Evolutionary conservation across 1,140 invertebrate species (phyloP).

Genomic region (Drosophila kikkawai): DNA sequence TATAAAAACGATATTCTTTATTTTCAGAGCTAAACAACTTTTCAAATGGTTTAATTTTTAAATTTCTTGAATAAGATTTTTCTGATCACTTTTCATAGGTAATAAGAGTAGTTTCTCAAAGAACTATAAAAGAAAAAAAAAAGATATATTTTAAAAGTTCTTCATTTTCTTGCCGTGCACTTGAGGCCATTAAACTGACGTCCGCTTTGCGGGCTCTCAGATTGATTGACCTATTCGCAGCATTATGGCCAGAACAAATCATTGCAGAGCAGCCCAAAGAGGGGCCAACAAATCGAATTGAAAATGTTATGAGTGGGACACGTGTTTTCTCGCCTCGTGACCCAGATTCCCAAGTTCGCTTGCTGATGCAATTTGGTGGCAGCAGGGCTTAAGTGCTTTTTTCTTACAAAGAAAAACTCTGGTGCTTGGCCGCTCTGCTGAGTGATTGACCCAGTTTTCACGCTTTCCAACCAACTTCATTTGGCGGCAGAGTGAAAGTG

Average conservation of each 20-base stretch:
- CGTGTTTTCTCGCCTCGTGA: constrained; percentile 41
- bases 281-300: constrained; percentile 32
- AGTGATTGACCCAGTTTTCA: constrained; percentile 72
- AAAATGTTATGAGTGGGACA: constrained; percentile 45
- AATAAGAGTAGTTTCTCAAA: neutral
- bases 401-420: constrained; percentile 26
- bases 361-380: constrained; percentile 49
- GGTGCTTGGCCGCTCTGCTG: constrained; percentile 20
- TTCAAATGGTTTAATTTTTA: neutral
- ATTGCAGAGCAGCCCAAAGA: constrained; percentile 9
- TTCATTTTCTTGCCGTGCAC: constrained; percentile 26
- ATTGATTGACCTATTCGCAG: constrained; percentile 26
- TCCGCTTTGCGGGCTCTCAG: constrained; percentile 8
- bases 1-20: neutral
- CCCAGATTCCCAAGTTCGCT: constrained; percentile 39
- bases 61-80: neutral
- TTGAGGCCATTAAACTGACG: constrained; percentile 47
- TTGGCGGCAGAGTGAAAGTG: constrained; percentile 2
- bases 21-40: neutral
- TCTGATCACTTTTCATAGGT: neutral
- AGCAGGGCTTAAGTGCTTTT: constrained; percentile 58
- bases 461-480: constrained; percentile 10
- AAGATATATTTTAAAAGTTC: neutral
- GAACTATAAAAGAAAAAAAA: neutral
- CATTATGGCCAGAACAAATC: constrained; percentile 30